phyloP scores from a whole-genome alignment of 2,888 invertebrate genomes.

The Reticulitermes lucifugus region DNA sequence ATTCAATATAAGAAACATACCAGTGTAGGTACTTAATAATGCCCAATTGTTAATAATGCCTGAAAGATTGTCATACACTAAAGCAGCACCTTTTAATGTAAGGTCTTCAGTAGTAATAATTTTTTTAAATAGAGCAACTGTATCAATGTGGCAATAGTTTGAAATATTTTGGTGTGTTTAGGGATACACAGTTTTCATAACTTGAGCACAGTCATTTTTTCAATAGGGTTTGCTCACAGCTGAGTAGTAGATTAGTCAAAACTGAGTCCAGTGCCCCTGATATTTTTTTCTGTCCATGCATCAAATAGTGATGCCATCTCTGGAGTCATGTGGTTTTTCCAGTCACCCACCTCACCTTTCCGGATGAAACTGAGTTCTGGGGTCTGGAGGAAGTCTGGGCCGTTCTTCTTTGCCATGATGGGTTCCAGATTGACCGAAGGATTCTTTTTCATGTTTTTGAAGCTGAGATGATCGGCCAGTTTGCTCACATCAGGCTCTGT shows the following conservation, averaged over 20 bases:
- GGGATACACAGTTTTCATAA: too few relatives aligned
- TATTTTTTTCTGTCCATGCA: slow-evolving; percentile 74
- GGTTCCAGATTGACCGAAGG: slow-evolving; percentile 80
- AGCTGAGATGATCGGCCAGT: slow-evolving; percentile 81
- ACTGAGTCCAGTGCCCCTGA: slow-evolving; percentile 71
- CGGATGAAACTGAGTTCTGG: slow-evolving; percentile 75
- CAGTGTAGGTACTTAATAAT: too few relatives aligned
- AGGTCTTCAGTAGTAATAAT: too few relatives aligned
- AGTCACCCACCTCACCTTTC: slow-evolving; percentile 84
- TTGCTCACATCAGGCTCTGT: slow-evolving; percentile 74
- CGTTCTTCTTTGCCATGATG: slow-evolving; percentile 69
- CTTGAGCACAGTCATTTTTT: too few relatives aligned
- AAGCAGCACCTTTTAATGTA: too few relatives aligned
- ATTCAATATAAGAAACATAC: too few relatives aligned
- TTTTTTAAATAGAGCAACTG: too few relatives aligned
- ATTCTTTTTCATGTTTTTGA: slow-evolving; percentile 85
- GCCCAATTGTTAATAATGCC: too few relatives aligned
- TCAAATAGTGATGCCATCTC: slow-evolving; percentile 80
- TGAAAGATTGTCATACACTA: too few relatives aligned
- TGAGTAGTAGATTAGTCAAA: slow-evolving; percentile 64
- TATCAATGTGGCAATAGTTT: too few relatives aligned
- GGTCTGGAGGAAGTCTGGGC: slow-evolving; percentile 65
- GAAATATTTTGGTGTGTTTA: too few relatives aligned
- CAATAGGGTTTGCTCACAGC: too few relatives aligned
- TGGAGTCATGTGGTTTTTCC: slow-evolving; percentile 81